These are phyloP conservation scores for Onychorhynchus coronatus DNA, from an alignment of 2,113 vertebrate genomes.

Conservation along the genomic window DNA sequence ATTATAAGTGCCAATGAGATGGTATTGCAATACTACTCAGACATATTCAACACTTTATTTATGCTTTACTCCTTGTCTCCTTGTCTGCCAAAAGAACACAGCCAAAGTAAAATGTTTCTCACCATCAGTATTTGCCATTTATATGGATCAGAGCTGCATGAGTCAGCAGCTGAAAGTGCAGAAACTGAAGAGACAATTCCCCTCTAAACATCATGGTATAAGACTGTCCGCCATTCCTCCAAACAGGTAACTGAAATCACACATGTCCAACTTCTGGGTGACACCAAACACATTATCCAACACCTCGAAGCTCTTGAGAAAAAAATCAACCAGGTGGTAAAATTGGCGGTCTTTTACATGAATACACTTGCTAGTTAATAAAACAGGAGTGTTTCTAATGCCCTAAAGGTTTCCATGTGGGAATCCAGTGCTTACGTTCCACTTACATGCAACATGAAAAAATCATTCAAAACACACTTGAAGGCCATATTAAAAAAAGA, in stretches of 20 bases:
- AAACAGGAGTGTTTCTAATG: background rate
- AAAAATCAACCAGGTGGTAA: background rate
- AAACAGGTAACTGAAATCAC: background rate
- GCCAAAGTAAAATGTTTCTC: background rate
- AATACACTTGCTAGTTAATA: background rate
- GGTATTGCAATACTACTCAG: background rate
- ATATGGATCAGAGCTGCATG: background rate
- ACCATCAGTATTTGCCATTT: background rate
- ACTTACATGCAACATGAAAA: background rate
- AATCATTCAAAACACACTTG: background rate
- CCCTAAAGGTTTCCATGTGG: background rate
- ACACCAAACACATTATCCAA: background rate
- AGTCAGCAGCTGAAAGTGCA: background rate
- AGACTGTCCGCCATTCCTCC: background rate
- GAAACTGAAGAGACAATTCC: background rate
- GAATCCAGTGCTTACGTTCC: background rate
- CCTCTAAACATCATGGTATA: background rate
- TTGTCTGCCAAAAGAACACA: background rate
- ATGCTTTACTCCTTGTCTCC: background rate
- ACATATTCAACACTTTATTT: background rate
- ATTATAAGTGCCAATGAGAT: background rate
- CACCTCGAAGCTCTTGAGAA: background rate
- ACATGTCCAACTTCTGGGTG: fast-evolving
- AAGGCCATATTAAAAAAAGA: background rate
- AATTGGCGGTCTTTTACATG: background rate